A percentile compares a stretch with the other conserved stretches of the same genome.
Evolutionary conservation across 2,797 vertebrate species (phyloP).

Genomic region (Carduelis carduelis): DNA sequence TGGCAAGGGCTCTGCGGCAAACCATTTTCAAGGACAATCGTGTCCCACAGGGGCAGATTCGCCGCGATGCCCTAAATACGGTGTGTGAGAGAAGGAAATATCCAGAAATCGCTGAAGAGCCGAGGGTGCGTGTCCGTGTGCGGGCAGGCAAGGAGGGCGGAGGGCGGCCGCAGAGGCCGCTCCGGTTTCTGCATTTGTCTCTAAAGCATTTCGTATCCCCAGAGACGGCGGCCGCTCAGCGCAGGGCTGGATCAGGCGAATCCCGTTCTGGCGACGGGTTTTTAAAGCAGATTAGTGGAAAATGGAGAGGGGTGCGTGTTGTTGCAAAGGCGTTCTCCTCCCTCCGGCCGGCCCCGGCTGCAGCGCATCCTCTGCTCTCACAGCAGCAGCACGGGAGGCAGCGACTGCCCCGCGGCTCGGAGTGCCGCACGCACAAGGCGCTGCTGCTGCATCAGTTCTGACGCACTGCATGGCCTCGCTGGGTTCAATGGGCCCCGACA

Average conservation of each 20-base stretch:
- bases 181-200: rapidly evolving
- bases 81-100: neutral
- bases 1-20: neutral
- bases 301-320: neutral
- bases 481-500: neutral
- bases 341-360: neutral
- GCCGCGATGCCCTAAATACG: neutral
- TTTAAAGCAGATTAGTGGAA: neutral
- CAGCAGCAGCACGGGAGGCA: neutral
- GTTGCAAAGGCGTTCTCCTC: neutral
- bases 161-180: neutral
- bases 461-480: rapidly evolving
- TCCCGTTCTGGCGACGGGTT: neutral
- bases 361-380: neutral
- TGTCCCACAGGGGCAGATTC: neutral
- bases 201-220: neutral
- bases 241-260: neutral
- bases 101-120: rapidly evolving
- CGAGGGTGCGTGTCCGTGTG: neutral
- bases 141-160: neutral
- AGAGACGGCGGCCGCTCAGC: neutral
- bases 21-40: rapidly evolving
- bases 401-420: neutral
- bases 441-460: neutral
- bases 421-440: neutral